Conservation (phyloP, 2,888 invertebrate genomes). For the Phymatocera aterrima region DNA sequence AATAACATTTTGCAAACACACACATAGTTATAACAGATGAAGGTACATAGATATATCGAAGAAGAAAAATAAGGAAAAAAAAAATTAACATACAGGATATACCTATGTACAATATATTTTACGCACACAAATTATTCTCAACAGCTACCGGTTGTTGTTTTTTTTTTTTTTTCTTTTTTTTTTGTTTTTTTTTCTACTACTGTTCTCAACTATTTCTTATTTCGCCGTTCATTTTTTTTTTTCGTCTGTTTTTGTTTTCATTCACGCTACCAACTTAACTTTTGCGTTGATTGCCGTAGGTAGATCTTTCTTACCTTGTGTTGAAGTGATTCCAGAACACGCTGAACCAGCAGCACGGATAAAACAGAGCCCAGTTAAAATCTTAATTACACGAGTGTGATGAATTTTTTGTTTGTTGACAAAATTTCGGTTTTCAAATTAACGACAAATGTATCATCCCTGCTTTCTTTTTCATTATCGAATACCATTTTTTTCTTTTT, state of each 20-base stretch:
- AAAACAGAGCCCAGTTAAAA: constrained; percentile 80
- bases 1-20: constrained; percentile 42
- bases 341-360: constrained; percentile 90
- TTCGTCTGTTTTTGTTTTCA: too few species aligned
- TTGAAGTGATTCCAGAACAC: constrained; percentile 99
- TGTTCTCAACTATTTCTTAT: constrained; percentile 34
- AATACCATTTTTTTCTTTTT: constrained; percentile 6
- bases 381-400: constrained; percentile 54
- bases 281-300: constrained; percentile 20
- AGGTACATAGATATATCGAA: background rate
- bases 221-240: background rate
- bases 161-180: background rate
- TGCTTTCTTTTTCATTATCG: constrained; percentile 2
- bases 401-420: constrained; percentile 55
- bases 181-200: constrained; percentile 18
- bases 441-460: constrained; percentile 13
- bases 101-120: too few species aligned
- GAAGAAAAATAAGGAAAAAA: constrained; percentile 15
- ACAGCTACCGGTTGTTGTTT: constrained; percentile 40
- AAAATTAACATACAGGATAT: constrained; percentile 54
- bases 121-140: constrained; percentile 38
- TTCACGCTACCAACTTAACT: constrained; percentile 25
- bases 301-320: constrained; percentile 91
- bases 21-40: constrained; percentile 51
- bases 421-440: constrained; percentile 34